phyloP scores from a whole-genome alignment of 64 coral and sea anemone genomes.

The Montipora sp. region DNA sequence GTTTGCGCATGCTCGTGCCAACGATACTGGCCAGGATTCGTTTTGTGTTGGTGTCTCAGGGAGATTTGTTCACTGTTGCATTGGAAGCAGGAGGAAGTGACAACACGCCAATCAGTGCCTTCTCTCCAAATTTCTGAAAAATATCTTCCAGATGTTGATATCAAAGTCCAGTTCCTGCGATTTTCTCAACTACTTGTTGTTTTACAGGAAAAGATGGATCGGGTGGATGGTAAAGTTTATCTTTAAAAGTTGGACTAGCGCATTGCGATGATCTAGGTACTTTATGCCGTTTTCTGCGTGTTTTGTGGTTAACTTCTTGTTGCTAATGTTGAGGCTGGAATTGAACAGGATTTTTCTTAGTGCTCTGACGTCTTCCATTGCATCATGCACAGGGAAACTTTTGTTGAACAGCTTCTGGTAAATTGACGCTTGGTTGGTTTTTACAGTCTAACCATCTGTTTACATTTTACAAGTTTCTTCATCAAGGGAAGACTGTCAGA shows the following conservation, averaged over 20 bases:
- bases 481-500: too few relatives aligned
- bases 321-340: neutral
- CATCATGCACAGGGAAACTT: neutral
- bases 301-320: conserved; percentile 10
- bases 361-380: neutral
- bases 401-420: conserved; percentile 37
- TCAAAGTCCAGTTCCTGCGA: conserved; percentile 35
- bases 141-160: conserved; percentile 31
- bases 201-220: neutral
- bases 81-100: neutral
- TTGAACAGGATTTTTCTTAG: neutral
- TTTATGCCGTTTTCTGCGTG: conserved; percentile 23
- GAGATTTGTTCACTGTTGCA: neutral
- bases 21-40: conserved; percentile 29
- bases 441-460: conserved; percentile 1
- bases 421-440: conserved; percentile 22
- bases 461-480: conserved; percentile 4
- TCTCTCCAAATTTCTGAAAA: conserved; percentile 31
- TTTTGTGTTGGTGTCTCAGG: neutral
- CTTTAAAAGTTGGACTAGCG: conserved; percentile 47
- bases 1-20: neutral
- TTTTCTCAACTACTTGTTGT: conserved; percentile 34
- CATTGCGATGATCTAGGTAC: conserved; percentile 56
- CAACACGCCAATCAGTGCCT: conserved; percentile 25
- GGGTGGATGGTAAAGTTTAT: conserved; percentile 40